These are phyloP conservation scores for Lamellibrachia luymesi DNA, from an alignment of 1,140 invertebrate species.

Conservation along the genomic window DNA sequence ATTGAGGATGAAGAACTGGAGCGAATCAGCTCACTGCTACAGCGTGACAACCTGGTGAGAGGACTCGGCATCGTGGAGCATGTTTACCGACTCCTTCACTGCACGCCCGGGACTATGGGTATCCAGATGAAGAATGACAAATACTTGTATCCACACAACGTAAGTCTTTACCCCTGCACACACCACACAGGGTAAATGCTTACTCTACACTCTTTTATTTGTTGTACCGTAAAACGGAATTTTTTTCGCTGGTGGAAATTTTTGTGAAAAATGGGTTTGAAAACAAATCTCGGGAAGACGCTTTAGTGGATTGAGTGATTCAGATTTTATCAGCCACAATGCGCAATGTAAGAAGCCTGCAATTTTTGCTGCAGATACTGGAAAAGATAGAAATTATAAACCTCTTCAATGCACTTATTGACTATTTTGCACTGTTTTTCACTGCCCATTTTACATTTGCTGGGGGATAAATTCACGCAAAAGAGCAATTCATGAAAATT, in stretches of 20 bases:
- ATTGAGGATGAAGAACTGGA: constrained; percentile 56
- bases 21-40: constrained; percentile 51
- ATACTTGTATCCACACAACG: neutral
- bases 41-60: constrained; percentile 55
- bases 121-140: constrained; percentile 21
- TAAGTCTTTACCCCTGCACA: constrained; percentile 7
- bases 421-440: too few relatives aligned
- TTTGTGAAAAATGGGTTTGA: neutral
- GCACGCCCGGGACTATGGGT: constrained; percentile 38
- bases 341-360: neutral
- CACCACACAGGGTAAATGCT: neutral
- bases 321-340: neutral
- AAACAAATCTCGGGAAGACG: neutral
- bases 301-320: too few relatives aligned
- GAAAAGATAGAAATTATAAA: too few relatives aligned
- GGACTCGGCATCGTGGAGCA: constrained; percentile 55
- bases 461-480: neutral
- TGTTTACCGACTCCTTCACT: constrained; percentile 54
- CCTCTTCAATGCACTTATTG: too few relatives aligned
- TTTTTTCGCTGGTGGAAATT: neutral
- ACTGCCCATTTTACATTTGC: neutral
- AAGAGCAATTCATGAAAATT: neutral
- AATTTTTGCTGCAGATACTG: too few relatives aligned
- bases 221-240: neutral
- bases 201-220: neutral